Evolutionary conservation across 2,113 vertebrate genomes (phyloP).

Genomic region (Monopterus albus): DNA sequence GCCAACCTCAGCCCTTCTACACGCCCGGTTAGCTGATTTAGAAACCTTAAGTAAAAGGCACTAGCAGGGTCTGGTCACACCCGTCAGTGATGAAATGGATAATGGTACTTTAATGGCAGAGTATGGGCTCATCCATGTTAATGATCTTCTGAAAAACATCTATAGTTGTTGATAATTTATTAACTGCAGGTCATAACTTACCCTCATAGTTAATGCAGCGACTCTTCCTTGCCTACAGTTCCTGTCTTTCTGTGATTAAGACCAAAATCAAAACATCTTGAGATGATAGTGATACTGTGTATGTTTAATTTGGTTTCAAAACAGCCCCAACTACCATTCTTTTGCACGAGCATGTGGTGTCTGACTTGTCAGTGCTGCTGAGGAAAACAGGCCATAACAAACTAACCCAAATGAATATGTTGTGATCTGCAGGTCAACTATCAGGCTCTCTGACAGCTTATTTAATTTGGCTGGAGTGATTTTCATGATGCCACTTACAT

Average conservation of each 20-base stretch:
- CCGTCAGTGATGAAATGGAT: too few relatives aligned
- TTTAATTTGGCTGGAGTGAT: conserved; percentile 47
- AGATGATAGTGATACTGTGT: not conserved
- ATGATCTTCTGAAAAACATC: not conserved
- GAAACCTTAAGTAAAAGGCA: not conserved
- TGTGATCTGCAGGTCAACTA: conserved; percentile 76
- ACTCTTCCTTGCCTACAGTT: not conserved
- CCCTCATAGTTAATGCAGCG: too few relatives aligned
- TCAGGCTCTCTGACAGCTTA: conserved; percentile 55
- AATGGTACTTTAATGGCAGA: not conserved
- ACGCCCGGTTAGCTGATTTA: not conserved
- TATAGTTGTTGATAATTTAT: not conserved
- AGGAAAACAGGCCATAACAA: conserved; percentile 37
- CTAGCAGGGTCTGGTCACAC: too few relatives aligned
- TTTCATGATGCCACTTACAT: conserved; percentile 40
- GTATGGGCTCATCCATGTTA: not conserved
- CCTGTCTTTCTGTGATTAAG: not conserved
- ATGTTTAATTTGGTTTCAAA: not conserved
- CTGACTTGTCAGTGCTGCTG: not conserved
- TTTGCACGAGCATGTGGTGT: not conserved
- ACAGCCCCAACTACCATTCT: not conserved
- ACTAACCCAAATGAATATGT: conserved; percentile 70
- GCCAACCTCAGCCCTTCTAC: conserved; percentile 19
- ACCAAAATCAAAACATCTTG: not conserved
- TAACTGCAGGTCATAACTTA: not conserved